These are phyloP conservation scores for Eclectus roratus DNA, from an alignment of 2,113 vertebrate species.

Conservation along the genomic window DNA sequence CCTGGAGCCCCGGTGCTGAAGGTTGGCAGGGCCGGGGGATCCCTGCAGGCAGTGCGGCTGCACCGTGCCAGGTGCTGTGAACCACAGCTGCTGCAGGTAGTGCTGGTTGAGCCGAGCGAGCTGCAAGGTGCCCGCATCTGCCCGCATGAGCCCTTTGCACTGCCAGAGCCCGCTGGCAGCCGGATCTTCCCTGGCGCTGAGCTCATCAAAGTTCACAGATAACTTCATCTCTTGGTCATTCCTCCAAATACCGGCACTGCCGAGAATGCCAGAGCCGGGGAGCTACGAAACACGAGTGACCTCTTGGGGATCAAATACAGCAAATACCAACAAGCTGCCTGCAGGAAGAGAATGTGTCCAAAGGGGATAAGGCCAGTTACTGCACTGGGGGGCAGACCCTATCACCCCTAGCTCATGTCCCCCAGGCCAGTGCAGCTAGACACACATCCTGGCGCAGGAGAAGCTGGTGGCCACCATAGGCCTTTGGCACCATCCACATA, in stretches of 20 bases:
- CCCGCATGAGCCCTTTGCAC: not conserved
- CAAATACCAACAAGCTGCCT: not conserved
- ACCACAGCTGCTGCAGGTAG: accelerated
- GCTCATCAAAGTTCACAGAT: not conserved
- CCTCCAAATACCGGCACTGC: not conserved
- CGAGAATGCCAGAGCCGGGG: accelerated
- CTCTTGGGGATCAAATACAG: not conserved
- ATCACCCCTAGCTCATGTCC: accelerated
- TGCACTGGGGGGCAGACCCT: accelerated
- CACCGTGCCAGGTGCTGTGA: accelerated
- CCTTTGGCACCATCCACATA: accelerated
- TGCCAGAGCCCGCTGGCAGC: not conserved
- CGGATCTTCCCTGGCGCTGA: not conserved
- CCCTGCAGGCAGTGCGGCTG: not conserved
- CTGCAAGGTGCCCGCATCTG: not conserved
- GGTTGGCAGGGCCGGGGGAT: not conserved
- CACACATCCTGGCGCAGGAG: accelerated
- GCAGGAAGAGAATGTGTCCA: accelerated
- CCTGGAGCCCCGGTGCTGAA: too few species aligned
- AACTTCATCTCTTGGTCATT: not conserved
- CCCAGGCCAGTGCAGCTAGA: not conserved
- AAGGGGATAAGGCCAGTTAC: not conserved
- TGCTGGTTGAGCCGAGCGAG: not conserved
- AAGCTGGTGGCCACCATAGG: not conserved
- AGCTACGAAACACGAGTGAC: accelerated